Base-by-base conservation (phyloP, 2,888 invertebrate genomes). In the Agrotis puta region DNA sequence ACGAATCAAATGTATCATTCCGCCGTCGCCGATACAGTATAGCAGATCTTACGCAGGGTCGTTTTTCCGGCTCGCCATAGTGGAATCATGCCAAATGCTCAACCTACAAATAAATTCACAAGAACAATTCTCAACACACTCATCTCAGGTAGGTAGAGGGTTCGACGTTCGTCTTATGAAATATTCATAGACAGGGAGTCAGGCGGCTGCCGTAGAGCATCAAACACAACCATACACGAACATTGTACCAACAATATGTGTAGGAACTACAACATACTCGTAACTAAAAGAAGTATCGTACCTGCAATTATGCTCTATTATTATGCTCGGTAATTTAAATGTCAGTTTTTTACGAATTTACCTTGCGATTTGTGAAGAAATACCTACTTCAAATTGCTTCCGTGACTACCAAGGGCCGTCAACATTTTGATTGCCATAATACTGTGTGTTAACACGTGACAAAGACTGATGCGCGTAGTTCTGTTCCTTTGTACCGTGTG, bases 371-470 rank as follows among this genome's bases (percentile, higher is more conserved):
- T 71, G 70, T 71, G 56, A 70, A 79, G 76, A 72, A 76, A 71
- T 69, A 74, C n/a, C n/a, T n/a, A n/a, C 65, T 62, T 57, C 24
- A 71, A 82, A 76, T 77, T 58, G 72, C 72, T 88, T 88, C 88
- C 88, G 88, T 74, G 80, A 85, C 73, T 33, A 51, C 58, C 57
- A 85, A 87, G 88, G 86, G 85, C 85, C 74, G 39, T 14, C 51
- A 59, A 78, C 54, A 77, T 83, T 79, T 76, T 79, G 76, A 85
- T 73, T 78, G 81, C 66, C 77, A 65, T 27, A 78, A 65, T 54
- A 61, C 43, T 50, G 51, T 20, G 22, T 47, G 53, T 48, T 63
- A 48, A 57, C 59, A 50, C 18, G 50, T 53, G 14, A 48, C 43
- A 51, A 58, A 59, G 39, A 48, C n/a, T 33, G n/a, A 33, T 27